Conservation (phyloP, 2,888 invertebrate species). For the Agrochola lychnidis region DNA sequence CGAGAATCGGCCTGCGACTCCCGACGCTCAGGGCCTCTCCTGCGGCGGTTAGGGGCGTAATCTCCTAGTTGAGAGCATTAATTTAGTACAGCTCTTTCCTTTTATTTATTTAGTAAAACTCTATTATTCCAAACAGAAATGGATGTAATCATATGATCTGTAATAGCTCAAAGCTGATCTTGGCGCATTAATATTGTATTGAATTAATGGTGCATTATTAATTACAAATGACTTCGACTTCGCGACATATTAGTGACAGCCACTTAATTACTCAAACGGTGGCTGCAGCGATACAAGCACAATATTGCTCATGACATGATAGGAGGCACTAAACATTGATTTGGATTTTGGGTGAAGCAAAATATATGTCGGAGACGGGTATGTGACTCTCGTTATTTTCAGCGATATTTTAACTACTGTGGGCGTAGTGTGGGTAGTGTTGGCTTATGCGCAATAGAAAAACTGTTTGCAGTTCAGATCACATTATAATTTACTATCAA, state of each 20-base stretch:
- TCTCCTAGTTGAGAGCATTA: background rate
- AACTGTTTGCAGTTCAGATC: too few species aligned
- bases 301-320: background rate
- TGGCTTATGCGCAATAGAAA: too few species aligned
- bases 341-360: background rate
- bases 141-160: conserved; percentile 23
- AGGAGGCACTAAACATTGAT: background rate
- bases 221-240: conserved; percentile 57
- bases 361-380: too few species aligned
- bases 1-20: too few species aligned
- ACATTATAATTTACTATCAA: too few species aligned
- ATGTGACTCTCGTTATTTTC: too few species aligned
- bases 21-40: too few species aligned
- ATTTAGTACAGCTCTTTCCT: background rate
- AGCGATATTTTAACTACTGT: too few species aligned
- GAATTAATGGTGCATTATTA: conserved; percentile 62
- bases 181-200: conserved; percentile 44
- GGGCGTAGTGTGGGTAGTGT: too few species aligned
- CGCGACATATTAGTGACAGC: conserved; percentile 50
- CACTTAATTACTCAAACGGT: conserved; percentile 41
- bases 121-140: background rate
- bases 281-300: background rate
- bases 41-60: background rate
- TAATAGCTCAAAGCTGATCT: conserved; percentile 39
- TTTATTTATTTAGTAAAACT: background rate